A percentile compares a stretch with the other conserved stretches of the same genome.
phyloP scores from a whole-genome alignment of 2,888 invertebrate genomes.

The Spisula solida region DNA sequence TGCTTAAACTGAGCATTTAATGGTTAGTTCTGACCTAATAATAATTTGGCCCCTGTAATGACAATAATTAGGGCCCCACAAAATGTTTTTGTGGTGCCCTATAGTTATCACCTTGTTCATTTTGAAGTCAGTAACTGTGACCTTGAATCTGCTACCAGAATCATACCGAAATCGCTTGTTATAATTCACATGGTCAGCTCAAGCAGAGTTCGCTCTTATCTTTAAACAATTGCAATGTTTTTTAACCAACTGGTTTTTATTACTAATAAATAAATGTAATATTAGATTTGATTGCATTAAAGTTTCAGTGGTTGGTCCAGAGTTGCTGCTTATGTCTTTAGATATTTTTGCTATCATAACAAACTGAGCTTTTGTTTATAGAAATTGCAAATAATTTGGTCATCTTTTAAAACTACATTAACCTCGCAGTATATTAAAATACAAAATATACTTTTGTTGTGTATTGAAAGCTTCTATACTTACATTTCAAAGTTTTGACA shows the following conservation, averaged over 20 bases:
- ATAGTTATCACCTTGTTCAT: too few species aligned
- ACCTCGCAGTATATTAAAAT: neutral
- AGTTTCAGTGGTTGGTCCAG: slow-evolving; percentile 8
- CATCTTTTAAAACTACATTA: slow-evolving; percentile 2
- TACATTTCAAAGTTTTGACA: too few species aligned
- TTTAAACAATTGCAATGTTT: neutral
- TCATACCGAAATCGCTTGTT: too few species aligned
- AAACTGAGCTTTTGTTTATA: neutral
- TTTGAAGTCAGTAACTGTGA: too few species aligned
- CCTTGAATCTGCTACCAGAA: too few species aligned
- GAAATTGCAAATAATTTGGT: neutral
- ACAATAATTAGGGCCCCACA: too few species aligned
- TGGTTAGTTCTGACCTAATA: too few species aligned
- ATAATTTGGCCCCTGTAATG: too few species aligned
- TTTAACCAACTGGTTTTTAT: neutral
- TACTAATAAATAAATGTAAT: neutral
- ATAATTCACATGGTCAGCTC: neutral
- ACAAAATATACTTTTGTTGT: neutral
- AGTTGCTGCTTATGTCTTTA: neutral
- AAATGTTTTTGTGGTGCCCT: too few species aligned
- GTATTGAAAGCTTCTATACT: too few species aligned
- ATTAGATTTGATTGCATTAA: neutral
- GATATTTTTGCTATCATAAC: neutral
- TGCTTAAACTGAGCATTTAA: too few species aligned
- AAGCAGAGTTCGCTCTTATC: neutral